Evolutionary conservation across 2,113 vertebrate species (phyloP), one percentile per base, ranked within the genome.

Genomic region (Pandion haliaetus): DNA sequence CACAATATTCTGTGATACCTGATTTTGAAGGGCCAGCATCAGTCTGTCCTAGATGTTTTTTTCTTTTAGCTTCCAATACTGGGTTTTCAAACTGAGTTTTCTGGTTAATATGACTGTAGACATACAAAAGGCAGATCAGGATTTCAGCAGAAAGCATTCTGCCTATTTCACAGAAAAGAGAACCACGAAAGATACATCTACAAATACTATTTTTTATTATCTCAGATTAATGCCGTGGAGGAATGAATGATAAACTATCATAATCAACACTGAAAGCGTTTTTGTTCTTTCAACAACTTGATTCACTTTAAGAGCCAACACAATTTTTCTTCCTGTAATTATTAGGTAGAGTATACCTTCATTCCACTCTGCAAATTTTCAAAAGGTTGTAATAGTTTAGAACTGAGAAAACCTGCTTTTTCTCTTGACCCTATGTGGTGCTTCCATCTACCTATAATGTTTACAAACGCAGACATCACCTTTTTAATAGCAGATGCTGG

Each of bases 41-140:
- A 36, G 84, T 38, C 86, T 98, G 98, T 42, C 96, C 97, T 52
- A 99, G 98, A 52, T 98, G 98, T 31, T 98, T 99, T 97, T 98
- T 99, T 31, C 98, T 99, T 98, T 99, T 99, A 66, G 99, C 99
- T 98, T 99, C 99, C 97, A 99, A 92, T 13, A 99, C 99, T 31
- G 99, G 99, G 94, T 99, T 99, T 98, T 99, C 99, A 98, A 99
- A 99, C 96, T 99, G 99, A 57, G 99, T 99, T 98, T 99, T 99
- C 99, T 99, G 99, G 98, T 99, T 99, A 94, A 99, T 99, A 73
- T 99, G 99, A 95, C 99, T 99, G 97, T 38, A 97, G 86, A 91
- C 58, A 89, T 4, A 96, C n/a, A 97, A 92, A 93, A 94, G 14
- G 47, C 2, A 84, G 44, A 71, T 90, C 78, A 97, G 62, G 86